Base-by-base conservation (phyloP, 1,140 invertebrate genomes). In the Cryptotermes secundus region DNA sequence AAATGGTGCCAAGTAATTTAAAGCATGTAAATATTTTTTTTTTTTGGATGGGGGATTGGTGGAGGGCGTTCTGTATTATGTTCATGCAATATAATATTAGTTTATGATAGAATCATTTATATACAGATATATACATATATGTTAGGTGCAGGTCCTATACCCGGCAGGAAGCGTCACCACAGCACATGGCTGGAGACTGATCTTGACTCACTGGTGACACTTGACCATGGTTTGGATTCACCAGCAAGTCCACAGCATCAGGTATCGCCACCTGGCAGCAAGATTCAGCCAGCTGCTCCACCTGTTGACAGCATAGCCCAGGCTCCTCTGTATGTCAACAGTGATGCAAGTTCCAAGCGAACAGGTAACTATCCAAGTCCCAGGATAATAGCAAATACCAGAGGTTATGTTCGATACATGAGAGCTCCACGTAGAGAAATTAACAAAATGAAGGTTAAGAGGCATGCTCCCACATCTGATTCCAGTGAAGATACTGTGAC, bases 131-230 rank as follows among this genome's bases (percentile, higher is more conserved):
- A n/a, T n/a, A n/a, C n/a, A n/a, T n/a, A n/a, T n/a, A n/a, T n/a
- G n/a, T 22, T 59, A 85, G 88, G 89, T 53, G 88, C 88, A 72
- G 88, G 87, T n/a, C 86, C 90, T 59, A 86, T 90, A 31, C 87
- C 88, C 34, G 86, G 88, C 14, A 88, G 86, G 45, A 87, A 88
- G 82, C 85, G 87, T 90, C 36, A 92, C 59, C 86, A 87, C 16
- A 88, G 85, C 65, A 90, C 93, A 22, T 98, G 97, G 95, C 90
- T 95, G n/a, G 96, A 98, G 89, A 98, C 96, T 1, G 97, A 98
- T 90, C 88, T 98, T 45, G 97, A 98, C 88, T 94, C 95, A 0
- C 94, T 95, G 84, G 91, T 93, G 83, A 94, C 93, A 0, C 89
- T 92, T 34, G 94, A 95, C 86, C 92, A 93, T 85, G 93, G 92